Evolutionary conservation across 2,797 vertebrate genomes (phyloP).

Genomic region (Paramormyrops hopkinsi): DNA sequence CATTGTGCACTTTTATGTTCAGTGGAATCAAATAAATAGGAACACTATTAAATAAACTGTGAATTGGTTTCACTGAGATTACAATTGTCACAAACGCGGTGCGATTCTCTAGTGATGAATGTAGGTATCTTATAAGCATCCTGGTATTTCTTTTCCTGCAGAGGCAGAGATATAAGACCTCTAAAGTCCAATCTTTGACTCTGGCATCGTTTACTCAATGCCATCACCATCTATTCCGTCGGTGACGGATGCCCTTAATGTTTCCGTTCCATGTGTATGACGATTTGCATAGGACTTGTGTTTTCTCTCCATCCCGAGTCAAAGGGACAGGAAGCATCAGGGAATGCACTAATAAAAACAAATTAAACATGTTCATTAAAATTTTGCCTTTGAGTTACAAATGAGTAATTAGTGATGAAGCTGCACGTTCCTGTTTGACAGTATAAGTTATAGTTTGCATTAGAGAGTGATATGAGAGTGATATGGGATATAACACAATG

Average conservation of each 20-base stretch:
- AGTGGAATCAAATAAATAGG: slow-evolving; percentile 1
- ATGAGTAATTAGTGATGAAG: neutral
- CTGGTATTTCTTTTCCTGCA: neutral
- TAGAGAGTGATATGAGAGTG: neutral
- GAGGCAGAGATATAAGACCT: neutral
- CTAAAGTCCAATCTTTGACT: neutral
- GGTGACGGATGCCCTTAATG: neutral
- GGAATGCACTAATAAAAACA: neutral
- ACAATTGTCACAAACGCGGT: neutral
- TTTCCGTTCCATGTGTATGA: neutral
- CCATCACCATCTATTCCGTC: neutral
- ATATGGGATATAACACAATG: neutral
- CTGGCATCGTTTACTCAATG: neutral
- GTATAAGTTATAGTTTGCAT: neutral
- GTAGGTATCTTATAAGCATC: neutral
- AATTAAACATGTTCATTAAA: neutral
- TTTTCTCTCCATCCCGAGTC: neutral
- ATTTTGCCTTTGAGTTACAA: neutral
- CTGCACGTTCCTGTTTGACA: neutral
- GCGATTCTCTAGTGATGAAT: neutral
- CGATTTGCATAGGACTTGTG: neutral
- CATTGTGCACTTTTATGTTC: neutral
- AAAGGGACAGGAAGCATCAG: neutral
- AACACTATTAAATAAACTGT: neutral
- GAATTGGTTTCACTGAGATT: neutral